Evolutionary conservation across 2,888 invertebrate genomes (phyloP).

Genomic region (Parthenolecanium corni): DNA sequence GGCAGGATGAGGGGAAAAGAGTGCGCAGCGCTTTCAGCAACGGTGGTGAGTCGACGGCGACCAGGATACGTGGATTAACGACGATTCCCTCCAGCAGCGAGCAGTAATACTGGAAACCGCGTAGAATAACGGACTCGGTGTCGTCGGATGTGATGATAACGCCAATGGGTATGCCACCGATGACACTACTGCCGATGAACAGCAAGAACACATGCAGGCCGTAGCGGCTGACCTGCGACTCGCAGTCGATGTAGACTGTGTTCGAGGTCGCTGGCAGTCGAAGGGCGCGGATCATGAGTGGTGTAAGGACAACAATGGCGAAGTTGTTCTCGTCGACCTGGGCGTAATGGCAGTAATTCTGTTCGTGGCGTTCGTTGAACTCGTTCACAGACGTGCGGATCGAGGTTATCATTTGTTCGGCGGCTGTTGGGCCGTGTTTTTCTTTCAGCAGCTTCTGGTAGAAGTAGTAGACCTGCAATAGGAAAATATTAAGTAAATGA

Average conservation of each 20-base stretch:
- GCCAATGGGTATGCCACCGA: constrained; percentile 18
- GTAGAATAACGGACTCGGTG: not conserved
- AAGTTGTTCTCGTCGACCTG: constrained; percentile 17
- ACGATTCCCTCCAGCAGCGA: not conserved
- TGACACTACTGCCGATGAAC: constrained; percentile 14
- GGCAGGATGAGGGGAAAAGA: constrained; percentile 25
- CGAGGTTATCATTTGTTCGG: constrained; percentile 7
- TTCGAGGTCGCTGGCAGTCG: not conserved
- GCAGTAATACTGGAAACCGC: constrained; percentile 13
- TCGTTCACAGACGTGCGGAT: constrained; percentile 15
- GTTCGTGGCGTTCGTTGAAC: constrained; percentile 4
- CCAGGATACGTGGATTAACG: constrained; percentile 30
- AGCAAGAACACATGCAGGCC: constrained; percentile 17
- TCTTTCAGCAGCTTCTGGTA: constrained; percentile 18
- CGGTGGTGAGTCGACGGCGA: constrained; percentile 30
- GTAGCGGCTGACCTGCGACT: constrained; percentile 10
- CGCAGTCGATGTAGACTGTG: constrained; percentile 17
- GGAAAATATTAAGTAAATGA: too few species aligned
- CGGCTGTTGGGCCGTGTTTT: constrained; percentile 9
- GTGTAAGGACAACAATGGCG: constrained; percentile 5
- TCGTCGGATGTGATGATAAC: constrained; percentile 15
- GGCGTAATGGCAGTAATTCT: not conserved
- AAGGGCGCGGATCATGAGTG: constrained; percentile 12
- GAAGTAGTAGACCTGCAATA: constrained; percentile 14
- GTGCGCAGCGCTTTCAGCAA: constrained; percentile 27